Base-by-base conservation (phyloP, 2,797 vertebrate species). In the Amphiprion clarkii region DNA sequence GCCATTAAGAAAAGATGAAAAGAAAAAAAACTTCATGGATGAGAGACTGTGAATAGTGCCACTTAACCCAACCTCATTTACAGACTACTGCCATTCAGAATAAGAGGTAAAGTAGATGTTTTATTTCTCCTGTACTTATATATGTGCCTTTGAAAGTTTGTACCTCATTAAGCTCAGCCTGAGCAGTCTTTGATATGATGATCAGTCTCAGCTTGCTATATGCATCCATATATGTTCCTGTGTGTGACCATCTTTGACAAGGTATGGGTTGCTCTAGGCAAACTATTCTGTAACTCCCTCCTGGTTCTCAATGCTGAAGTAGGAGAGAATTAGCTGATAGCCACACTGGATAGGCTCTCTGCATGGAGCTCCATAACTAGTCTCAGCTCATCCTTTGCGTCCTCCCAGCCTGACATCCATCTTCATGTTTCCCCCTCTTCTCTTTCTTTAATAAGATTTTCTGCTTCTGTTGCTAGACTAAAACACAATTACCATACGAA, bases 401-500 rank as follows among this genome's bases (percentile, higher is more conserved):
- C 52, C 80, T 39, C 23, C 64, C 76, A 27, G 7, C 21, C 31
- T 8, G 19, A 61, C 77, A 52, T 68, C 54, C 85, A 54, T 74
- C 67, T 83, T 64, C 64, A 54, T 83, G 75, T 70, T 67, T 19
- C 36, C 54, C 68, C 70, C 83, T 82, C 74, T 85, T 83, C 79
- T 89, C 72, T 84, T 81, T 68, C 79, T 91, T 91, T 94, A 94
- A 94, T 93, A 89, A 71, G 89, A 95, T 95, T 93, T 94, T 91
- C 91, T 92, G 89, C 91, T 88, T 91, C 85, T 88, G 81, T 83
- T 83, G 88, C 86, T 75, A 86, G 78, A 89, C 91, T 90, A 81
- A 92, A 93, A 94, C 88, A 88, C 88, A 94, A 94, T 94, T 93
- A 95, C 81, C 87, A 90, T 83, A 83, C 71, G 74, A 89, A 90